Evolutionary conservation across 1,140 invertebrate species (phyloP), one percentile per base, ranked within the genome.

Genomic region (Zaprionus kolodkinae): DNA sequence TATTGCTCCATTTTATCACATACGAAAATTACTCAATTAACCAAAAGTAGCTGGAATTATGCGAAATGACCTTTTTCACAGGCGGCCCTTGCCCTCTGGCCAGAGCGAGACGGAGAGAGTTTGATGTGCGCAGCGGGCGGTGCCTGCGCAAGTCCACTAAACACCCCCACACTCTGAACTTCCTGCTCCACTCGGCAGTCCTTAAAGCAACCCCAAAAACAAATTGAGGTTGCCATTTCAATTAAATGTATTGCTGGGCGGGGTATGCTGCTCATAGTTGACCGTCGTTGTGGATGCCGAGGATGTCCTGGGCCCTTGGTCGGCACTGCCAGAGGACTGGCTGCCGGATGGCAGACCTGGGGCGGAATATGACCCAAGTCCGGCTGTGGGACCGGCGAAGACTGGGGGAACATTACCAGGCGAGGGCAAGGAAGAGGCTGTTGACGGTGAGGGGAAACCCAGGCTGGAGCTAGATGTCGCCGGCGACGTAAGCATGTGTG

Each of bases 201-300:
- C 33, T 25, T 40, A 33, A 43, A 67, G 64, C 63, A 60, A 76
- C 68, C 73, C 62, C 45, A 54, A 45, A 45, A 45, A 84, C 78
- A 81, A 89, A 89, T 88, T 88, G 78, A 81, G 85, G 85, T 89
- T 76, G 86, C 50, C 80, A 79, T 72, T 79, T 82, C 89, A 92
- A 84, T 92, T 91, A 85, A 91, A 92, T 80, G 90, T 73, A 84
- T 91, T 91, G 52, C 91, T 76, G 38, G 92, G 91, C 63, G 92
- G 90, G 30, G 60, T 63, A 57, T 92, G 79, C 62, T 91, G 92
- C 60, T 93, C 93, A 66, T 93, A 93, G 56, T 67, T 82, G 21
- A 69, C 52, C 21, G 69, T 66, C 21, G 69, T 69, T 25, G 68
- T 65, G 36, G 66, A 33, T 17, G 38, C 62, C 36, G 61, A 10